phyloP scores from a whole-genome alignment of 2,113 vertebrate genomes.

The Ariopsis seemanni region DNA sequence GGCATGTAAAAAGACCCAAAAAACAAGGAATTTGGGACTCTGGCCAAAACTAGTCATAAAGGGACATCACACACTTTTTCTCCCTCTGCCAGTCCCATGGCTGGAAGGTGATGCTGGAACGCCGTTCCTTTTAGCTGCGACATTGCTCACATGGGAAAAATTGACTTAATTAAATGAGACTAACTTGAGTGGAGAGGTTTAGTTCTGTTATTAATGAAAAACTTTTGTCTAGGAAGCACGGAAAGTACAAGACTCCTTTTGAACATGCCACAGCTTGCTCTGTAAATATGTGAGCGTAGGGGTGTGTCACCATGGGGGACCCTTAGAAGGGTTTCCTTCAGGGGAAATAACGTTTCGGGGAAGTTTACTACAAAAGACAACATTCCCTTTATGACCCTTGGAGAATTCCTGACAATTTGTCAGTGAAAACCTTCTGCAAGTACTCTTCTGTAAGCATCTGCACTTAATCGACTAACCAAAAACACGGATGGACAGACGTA shows the following conservation, averaged over 20 bases:
- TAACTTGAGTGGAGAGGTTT: background rate
- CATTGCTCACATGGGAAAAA: constrained; percentile 13
- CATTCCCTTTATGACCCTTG: background rate
- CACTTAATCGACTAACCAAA: background rate
- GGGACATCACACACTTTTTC: constrained; percentile 15
- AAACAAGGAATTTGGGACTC: constrained; percentile 32
- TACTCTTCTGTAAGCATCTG: background rate
- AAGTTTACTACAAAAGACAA: background rate
- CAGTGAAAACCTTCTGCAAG: background rate
- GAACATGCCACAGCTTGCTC: constrained; percentile 31
- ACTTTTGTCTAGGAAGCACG: constrained; percentile 14
- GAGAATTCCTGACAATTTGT: background rate
- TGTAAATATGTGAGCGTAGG: background rate
- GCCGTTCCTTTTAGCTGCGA: constrained; percentile 22
- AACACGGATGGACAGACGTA: background rate
- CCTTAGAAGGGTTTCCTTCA: background rate
- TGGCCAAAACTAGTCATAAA: constrained; percentile 43
- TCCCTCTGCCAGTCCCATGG: constrained; percentile 12
- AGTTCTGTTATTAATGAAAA: constrained; percentile 25
- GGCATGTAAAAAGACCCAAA: background rate
- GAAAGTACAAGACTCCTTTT: constrained; percentile 13
- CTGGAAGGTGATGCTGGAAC: constrained; percentile 23
- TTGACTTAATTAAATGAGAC: constrained; percentile 36
- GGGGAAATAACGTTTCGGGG: background rate
- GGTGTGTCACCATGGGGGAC: background rate